Evolutionary conservation across 2,113 vertebrate species (phyloP), one percentile per base, ranked within the genome.

Genomic region (Epinephelus lanceolatus): DNA sequence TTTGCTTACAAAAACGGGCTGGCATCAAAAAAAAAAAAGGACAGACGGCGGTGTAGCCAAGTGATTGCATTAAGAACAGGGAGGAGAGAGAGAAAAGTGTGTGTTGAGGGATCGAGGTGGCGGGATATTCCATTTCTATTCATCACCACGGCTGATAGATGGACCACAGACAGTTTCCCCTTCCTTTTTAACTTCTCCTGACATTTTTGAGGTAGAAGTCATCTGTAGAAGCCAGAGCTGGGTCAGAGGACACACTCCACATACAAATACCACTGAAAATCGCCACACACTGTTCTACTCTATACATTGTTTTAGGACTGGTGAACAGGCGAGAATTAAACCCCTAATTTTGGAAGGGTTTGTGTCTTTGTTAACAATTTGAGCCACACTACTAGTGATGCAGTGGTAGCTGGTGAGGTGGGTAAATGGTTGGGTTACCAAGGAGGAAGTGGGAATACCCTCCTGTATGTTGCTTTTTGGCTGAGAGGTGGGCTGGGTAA

Each of bases 1-100:
- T 97, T 97, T 97, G 93, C 95, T 93, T 92, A 93, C 94, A 94
- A 95, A 85, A 96, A 96, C 63, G n/a, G 1, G 61, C n/a, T 83
- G 23, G 21, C 52, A 93, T 93, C 87, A 92, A 93, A 95, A 81
- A 85, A 83, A 94, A 93, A 91, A 45, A 18, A 6, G 94, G 93
- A 95, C 90, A 95, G 89, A 13, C 0, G 40, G 78, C 51, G 83
- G 83, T 67, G 89, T 83, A 79, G 85, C 85, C 86, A 83, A 94
- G 92, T 92, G 94, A 95, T 94, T 95, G 93, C 89, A 94, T 94
- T 93, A 94, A 87, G 90, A 86, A 84, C 82, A 89, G 76, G 68
- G 79, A 91, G 83, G 57, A 19, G 56, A 37, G 37, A 23, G 71
- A 90, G 88, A 86, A 91, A 71, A 15, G 70, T 47, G 76, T 71